Base-by-base conservation (phyloP, 2,888 invertebrate genomes). In the Esperia sulphurella region DNA sequence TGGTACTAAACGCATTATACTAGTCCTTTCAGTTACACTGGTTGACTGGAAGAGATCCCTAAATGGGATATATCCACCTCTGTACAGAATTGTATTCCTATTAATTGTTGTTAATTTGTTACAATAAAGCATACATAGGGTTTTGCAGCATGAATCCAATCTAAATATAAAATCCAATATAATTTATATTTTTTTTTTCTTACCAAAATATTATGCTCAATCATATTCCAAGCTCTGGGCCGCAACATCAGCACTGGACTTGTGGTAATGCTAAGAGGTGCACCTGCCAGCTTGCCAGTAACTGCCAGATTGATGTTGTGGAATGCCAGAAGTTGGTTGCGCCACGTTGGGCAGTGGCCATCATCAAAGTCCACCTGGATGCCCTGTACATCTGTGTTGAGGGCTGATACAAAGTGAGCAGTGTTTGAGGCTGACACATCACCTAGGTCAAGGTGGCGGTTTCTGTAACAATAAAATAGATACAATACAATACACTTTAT, bases 161-260 rank as follows among this genome's bases (percentile, higher is more conserved):
- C n/a, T n/a, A n/a, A n/a, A 13, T 12, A 30, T 30, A 30, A 38
- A 38, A 38, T 13, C 10, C 3, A 38, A 12, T 38, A 38, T 13
- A 35, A 35, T 4, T 35, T 4, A n/a, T 8, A 14, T n/a, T n/a
- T n/a, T n/a, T n/a, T n/a, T n/a, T 10, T 39, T 1, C 39, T 39
- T 69, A 91, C 91, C 77, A 91, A 75, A 59, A 93, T 86, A 65
- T 93, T 91, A 67, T 92, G 92, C 68, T 94, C 94, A 44, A 91
- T 90, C 89, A 94, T 93, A 74, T 94, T 94, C 94, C 94, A 94
- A 40, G 94, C 94, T 61, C 94, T 83, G 0, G 94, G 94, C 50
- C 94, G 80, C 9, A 94, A 73, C 91, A 94, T 92, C 48, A 94
- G 71, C 7, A 93, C 77, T 0, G 94, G 94, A 41, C 91, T 90